These are phyloP conservation scores for Nesoenas mayeri DNA, from an alignment of 2,113 vertebrate species.

Conservation along the genomic window DNA sequence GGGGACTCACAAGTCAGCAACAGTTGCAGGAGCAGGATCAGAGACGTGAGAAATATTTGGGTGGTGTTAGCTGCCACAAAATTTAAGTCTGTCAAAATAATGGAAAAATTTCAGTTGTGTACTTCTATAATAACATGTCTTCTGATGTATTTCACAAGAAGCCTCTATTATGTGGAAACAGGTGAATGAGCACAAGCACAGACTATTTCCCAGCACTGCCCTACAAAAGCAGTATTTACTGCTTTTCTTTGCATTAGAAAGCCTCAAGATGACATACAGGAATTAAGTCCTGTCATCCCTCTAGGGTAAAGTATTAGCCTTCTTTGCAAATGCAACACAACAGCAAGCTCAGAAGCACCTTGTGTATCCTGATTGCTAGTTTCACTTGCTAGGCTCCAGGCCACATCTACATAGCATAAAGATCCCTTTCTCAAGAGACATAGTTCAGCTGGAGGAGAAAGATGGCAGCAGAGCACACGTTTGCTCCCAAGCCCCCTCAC, in stretches of 20 bases:
- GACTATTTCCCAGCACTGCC: neutral
- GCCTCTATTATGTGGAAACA: neutral
- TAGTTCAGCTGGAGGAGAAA: neutral
- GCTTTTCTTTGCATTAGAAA: neutral
- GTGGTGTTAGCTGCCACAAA: neutral
- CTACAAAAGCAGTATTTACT: neutral
- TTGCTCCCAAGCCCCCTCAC: neutral
- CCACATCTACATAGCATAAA: neutral
- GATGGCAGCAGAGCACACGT: neutral
- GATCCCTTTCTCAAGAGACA: neutral
- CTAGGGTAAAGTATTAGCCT: neutral
- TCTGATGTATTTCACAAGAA: neutral
- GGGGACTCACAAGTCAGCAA: neutral
- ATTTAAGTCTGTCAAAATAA: neutral
- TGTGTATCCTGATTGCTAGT: neutral
- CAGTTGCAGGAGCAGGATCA: neutral
- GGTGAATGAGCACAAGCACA: neutral
- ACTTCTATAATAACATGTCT: neutral
- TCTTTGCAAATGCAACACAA: neutral
- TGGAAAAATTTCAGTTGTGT: neutral
- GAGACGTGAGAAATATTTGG: neutral
- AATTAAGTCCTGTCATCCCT: neutral
- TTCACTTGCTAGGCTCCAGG: neutral
- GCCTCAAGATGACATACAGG: neutral
- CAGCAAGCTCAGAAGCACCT: neutral